These are phyloP conservation scores for Diaperis boleti DNA, from an alignment of 2,888 invertebrate genomes.

Conservation along the genomic window DNA sequence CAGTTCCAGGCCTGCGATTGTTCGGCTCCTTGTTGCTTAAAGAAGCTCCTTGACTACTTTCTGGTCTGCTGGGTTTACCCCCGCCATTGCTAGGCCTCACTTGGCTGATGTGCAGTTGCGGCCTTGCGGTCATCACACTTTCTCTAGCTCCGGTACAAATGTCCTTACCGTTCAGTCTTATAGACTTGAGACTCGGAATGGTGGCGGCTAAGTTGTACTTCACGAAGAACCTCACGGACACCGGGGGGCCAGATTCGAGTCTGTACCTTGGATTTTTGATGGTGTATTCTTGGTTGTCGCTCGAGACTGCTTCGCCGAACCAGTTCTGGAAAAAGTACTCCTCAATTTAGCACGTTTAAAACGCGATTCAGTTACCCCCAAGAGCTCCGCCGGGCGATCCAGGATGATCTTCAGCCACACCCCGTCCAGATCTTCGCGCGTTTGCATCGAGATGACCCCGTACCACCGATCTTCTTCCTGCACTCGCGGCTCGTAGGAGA, in stretches of 20 bases:
- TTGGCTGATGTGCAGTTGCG: constrained; percentile 41
- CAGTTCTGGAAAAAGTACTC: constrained; percentile 58
- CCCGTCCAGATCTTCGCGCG: constrained; percentile 71
- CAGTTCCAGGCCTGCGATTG: not conserved
- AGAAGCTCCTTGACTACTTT: constrained; percentile 2
- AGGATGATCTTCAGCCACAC: constrained; percentile 72
- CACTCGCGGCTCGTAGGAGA: constrained; percentile 58
- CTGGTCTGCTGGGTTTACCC: constrained; percentile 1
- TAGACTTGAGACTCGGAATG: constrained; percentile 68
- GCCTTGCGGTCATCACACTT: constrained; percentile 8
- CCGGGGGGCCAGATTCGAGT: constrained; percentile 70
- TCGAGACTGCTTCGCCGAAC: constrained; percentile 71
- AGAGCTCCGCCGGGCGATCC: constrained; percentile 71
- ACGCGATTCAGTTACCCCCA: constrained; percentile 70
- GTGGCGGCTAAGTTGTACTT: constrained; percentile 69
- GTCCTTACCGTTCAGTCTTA: constrained; percentile 71
- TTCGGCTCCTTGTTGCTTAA: constrained; percentile 6
- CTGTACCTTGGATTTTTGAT: constrained; percentile 72
- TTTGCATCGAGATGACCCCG: constrained; percentile 70
- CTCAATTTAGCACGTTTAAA: not conserved
- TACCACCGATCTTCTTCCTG: constrained; percentile 71
- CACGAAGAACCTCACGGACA: constrained; percentile 72
- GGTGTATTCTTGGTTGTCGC: constrained; percentile 72
- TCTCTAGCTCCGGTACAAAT: constrained; percentile 66
- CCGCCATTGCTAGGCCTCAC: constrained; percentile 18